phyloP scores from a whole-genome alignment of 2,797 vertebrate genomes.

The Etheostoma perlongum region DNA sequence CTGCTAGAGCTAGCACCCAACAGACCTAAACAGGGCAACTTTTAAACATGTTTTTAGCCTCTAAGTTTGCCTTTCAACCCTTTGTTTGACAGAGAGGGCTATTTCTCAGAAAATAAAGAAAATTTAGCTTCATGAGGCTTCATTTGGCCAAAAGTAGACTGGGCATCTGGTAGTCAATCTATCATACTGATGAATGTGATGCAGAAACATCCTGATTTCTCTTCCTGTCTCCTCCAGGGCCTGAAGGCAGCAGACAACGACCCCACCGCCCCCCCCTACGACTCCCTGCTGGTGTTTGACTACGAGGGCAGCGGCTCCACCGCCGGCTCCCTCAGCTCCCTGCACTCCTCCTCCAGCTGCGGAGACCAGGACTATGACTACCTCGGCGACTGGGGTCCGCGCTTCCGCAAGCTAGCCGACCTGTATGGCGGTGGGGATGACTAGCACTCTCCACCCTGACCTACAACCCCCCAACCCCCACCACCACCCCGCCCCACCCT shows the following conservation, averaged over 20 bases:
- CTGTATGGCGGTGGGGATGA: conserved; percentile 97
- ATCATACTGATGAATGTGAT: too few species aligned
- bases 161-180: too few species aligned
- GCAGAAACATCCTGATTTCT: too few species aligned
- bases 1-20: too few species aligned
- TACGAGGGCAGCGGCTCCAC: conserved; percentile 97
- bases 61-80: too few species aligned
- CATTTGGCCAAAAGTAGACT: too few species aligned
- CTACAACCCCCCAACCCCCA: conserved; percentile 1
- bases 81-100: too few species aligned
- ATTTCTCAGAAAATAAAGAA: too few species aligned
- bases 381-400: conserved; percentile 98
- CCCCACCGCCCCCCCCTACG: conserved; percentile 96
- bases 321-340: conserved; percentile 96
- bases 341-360: conserved; percentile 95
- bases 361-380: conserved; percentile 99
- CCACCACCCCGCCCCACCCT: conserved; percentile 6
- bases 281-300: conserved; percentile 97
- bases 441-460: conserved; percentile 63
- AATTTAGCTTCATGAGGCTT: too few species aligned
- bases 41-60: too few species aligned
- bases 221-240: conserved; percentile 83
- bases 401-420: conserved; percentile 97
- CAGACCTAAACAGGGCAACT: too few species aligned
- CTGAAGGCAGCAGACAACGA: conserved; percentile 97